phyloP scores from a whole-genome alignment of 2,113 vertebrate species.

The Eptesicus fuscus region DNA sequence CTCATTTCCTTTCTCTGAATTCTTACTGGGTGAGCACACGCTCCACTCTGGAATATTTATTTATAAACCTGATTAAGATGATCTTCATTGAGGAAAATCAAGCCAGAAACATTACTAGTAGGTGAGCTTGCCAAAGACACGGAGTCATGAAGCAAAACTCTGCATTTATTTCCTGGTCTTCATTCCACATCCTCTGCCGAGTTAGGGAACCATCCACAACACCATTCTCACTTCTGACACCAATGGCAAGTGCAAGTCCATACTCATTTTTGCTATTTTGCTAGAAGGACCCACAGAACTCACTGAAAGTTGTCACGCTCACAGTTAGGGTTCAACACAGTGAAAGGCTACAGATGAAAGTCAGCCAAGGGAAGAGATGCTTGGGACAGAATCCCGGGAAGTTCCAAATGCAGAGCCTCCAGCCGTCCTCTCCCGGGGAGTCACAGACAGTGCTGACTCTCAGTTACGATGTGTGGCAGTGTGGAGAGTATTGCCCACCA shows the following conservation, averaged over 20 bases:
- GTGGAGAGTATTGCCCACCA: neutral
- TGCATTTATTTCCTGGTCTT: neutral
- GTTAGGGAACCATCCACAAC: neutral
- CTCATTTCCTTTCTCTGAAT: neutral
- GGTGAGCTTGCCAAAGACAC: neutral
- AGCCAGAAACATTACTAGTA: neutral
- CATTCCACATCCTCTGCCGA: neutral
- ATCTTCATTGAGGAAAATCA: neutral
- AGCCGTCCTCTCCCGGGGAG: neutral
- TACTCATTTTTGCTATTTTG: neutral
- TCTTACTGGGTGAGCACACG: neutral
- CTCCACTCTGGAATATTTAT: neutral
- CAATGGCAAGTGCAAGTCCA: neutral
- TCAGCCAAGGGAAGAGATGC: neutral
- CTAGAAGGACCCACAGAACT: neutral
- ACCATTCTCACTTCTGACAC: neutral
- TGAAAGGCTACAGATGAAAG: neutral
- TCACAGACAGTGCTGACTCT: neutral
- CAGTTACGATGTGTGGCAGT: too few species aligned
- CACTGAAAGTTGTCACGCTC: neutral
- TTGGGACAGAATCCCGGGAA: too few species aligned
- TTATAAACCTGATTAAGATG: neutral
- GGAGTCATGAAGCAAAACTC: neutral
- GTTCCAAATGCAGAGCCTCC: neutral
- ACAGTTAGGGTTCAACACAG: neutral